Evolutionary conservation across 53 echinoderm and acorn worm genomes (phyloP).

Genomic region (Temnopleurus reevesii): DNA sequence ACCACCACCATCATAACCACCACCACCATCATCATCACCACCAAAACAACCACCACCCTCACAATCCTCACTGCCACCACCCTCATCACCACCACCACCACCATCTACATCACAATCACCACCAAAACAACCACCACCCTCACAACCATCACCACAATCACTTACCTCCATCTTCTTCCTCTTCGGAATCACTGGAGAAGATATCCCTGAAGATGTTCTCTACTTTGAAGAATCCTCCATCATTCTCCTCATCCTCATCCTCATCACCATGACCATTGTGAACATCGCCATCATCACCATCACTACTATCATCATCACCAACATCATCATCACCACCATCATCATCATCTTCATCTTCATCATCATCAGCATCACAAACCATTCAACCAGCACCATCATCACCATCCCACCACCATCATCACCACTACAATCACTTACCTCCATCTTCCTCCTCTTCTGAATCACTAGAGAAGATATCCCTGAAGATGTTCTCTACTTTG

Average conservation of each 20-base stretch:
- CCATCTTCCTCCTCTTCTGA: conserved; percentile 83
- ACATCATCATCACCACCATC: background rate
- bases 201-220: conserved; percentile 87
- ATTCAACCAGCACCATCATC: background rate
- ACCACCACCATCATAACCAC: background rate
- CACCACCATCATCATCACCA: no score
- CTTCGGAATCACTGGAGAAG: conserved; percentile 87
- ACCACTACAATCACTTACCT: background rate
- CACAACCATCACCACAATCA: no score
- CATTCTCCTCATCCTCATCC: conserved; percentile 65
- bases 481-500: conserved; percentile 88
- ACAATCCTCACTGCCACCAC: no score
- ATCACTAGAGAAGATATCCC: conserved; percentile 94
- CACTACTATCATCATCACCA: background rate
- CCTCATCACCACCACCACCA: no score
- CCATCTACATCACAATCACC: no score
- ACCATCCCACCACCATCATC: background rate
- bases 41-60: no score
- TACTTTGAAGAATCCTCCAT: conserved; percentile 81
- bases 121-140: no score
- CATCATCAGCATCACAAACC: background rate
- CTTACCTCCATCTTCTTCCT: conserved; percentile 64
- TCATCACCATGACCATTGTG: no score
- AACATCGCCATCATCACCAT: background rate
- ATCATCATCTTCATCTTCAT: background rate